Conservation (phyloP, 1,140 invertebrate genomes). For the Catajapyx aquilonaris region DNA sequence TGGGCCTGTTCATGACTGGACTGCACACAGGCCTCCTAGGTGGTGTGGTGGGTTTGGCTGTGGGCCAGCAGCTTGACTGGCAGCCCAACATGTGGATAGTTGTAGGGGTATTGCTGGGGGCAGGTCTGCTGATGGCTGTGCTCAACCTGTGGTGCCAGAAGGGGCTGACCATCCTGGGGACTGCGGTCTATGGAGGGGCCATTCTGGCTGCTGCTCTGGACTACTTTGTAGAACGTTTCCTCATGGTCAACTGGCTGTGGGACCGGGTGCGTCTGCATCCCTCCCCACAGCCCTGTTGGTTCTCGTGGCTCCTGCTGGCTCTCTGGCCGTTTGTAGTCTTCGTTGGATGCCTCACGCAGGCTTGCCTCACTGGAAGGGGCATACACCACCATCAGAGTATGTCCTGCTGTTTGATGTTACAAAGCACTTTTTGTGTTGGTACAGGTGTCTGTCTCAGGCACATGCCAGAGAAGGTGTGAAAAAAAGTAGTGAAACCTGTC, state of each 20-base stretch:
- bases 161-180: constrained; percentile 49
- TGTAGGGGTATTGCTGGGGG: constrained; percentile 38
- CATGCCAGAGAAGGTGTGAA: too few relatives aligned
- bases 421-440: too few relatives aligned
- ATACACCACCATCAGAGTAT: constrained; percentile 39
- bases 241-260: constrained; percentile 47
- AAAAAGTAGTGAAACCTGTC: too few relatives aligned
- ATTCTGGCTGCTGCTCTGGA: constrained; percentile 45
- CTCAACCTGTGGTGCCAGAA: constrained; percentile 51
- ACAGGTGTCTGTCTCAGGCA: too few relatives aligned
- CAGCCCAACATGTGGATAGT: constrained; percentile 38
- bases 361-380: constrained; percentile 42
- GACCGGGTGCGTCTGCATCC: constrained; percentile 24
- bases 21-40: constrained; percentile 50
- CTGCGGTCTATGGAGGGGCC: constrained; percentile 50
- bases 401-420: too few relatives aligned
- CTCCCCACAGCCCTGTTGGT: constrained; percentile 39
- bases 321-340: constrained; percentile 48
- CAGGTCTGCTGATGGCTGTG: constrained; percentile 43
- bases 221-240: constrained; percentile 51
- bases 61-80: constrained; percentile 28
- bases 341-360: constrained; percentile 43
- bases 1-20: constrained; percentile 63
- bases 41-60: constrained; percentile 32
- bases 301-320: constrained; percentile 48